phyloP scores from a whole-genome alignment of 2,888 invertebrate genomes.

The Aphidius colemani region DNA sequence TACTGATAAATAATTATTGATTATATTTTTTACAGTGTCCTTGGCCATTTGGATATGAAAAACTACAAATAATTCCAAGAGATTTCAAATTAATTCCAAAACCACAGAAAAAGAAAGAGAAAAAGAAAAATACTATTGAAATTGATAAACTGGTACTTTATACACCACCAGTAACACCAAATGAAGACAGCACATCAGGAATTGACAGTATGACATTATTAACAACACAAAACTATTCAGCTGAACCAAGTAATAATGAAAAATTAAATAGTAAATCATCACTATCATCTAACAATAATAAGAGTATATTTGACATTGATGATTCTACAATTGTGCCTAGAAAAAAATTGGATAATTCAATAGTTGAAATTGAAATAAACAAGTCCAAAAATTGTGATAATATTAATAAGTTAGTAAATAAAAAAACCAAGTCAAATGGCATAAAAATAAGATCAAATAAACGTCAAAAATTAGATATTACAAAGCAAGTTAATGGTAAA shows the following conservation, averaged over 20 bases:
- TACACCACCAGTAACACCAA: slow-evolving; percentile 43
- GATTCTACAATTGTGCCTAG: slow-evolving; percentile 13
- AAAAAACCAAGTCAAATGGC: neutral
- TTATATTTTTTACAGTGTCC: slow-evolving; percentile 31
- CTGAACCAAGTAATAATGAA: neutral
- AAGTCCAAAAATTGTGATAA: neutral
- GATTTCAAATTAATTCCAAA: slow-evolving; percentile 19
- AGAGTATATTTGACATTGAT: slow-evolving; percentile 36
- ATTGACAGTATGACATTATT: slow-evolving; percentile 28
- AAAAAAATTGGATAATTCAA: neutral
- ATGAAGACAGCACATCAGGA: slow-evolving; percentile 28
- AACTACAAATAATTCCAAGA: slow-evolving; percentile 27
- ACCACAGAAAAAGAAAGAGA: slow-evolving; percentile 24
- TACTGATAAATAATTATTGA: too few species aligned
- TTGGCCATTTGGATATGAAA: slow-evolving; percentile 35
- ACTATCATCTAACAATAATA: neutral
- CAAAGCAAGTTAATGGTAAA: neutral
- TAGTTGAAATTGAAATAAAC: neutral
- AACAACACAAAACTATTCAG: slow-evolving; percentile 3
- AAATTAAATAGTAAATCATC: neutral
- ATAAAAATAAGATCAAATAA: neutral
- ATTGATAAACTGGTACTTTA: slow-evolving; percentile 38
- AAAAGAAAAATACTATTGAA: slow-evolving; percentile 25
- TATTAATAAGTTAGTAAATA: slow-evolving; percentile 3
- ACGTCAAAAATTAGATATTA: neutral